phyloP scores from a whole-genome alignment of 2,797 vertebrate genomes.

The Glyptemys insculpta region DNA sequence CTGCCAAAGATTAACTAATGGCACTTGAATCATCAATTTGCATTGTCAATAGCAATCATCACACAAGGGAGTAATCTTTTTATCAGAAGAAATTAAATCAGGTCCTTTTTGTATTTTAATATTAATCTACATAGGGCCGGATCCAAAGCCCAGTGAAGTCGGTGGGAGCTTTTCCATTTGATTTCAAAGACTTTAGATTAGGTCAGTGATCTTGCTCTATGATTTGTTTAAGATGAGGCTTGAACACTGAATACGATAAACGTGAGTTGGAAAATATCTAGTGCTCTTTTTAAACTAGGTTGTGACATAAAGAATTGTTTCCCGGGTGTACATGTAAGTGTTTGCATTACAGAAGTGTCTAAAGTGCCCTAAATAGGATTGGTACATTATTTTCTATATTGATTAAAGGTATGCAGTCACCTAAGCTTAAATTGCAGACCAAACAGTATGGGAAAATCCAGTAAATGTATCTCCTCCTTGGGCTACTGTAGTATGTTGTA shows the following conservation, averaged over 20 bases:
- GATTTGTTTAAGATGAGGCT: not conserved
- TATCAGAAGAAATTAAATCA: not conserved
- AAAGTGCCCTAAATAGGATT: not conserved
- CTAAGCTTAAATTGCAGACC: not conserved
- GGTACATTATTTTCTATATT: not conserved
- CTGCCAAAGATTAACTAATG: slow-evolving; percentile 4
- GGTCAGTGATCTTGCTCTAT: not conserved
- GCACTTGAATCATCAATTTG: not conserved
- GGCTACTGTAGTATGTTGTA: not conserved
- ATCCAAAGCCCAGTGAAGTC: not conserved
- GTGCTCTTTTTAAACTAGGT: not conserved
- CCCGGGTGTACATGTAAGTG: not conserved
- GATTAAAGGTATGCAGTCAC: not conserved
- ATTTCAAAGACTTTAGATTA: not conserved
- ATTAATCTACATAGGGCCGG: not conserved
- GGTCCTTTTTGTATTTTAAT: not conserved
- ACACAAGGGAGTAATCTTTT: not conserved
- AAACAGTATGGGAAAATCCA: not conserved
- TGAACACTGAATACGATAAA: not conserved
- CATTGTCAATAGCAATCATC: not conserved
- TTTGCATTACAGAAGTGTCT: not conserved
- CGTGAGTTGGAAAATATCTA: not conserved
- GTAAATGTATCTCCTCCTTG: not conserved
- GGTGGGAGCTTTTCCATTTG: not conserved
- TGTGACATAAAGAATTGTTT: not conserved